Percentiles rank a stretch among this genome's conserved stretches.
phyloP scores from a whole-genome alignment of 1,140 invertebrate genomes.

The Metaphire vulgaris region DNA sequence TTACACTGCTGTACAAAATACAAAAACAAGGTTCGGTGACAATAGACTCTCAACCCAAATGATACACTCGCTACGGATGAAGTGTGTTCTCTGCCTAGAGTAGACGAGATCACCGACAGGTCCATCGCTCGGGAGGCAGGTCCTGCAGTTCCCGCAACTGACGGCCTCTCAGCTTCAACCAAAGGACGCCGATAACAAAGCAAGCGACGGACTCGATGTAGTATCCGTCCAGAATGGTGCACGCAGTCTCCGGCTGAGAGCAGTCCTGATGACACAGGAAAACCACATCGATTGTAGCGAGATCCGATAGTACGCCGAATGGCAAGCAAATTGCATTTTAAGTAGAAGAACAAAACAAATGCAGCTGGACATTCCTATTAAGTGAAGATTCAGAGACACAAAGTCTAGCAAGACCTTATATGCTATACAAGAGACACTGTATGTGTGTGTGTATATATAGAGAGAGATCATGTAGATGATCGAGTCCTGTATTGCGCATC shows the following conservation, averaged over 20 bases:
- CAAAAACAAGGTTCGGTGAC: too few relatives aligned
- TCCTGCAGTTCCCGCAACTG: conserved; percentile 38
- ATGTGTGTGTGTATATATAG: too few relatives aligned
- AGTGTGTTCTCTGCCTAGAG: too few relatives aligned
- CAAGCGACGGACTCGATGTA: conserved; percentile 79
- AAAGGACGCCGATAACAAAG: conserved; percentile 71
- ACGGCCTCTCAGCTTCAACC: conserved; percentile 53
- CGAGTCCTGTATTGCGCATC: too few relatives aligned
- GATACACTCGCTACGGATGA: too few relatives aligned
- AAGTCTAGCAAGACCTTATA: background rate
- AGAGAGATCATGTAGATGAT: too few relatives aligned
- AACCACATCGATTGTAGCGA: too few relatives aligned
- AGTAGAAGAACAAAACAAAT: background rate
- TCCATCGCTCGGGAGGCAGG: conserved; percentile 8
- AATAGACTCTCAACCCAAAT: too few relatives aligned
- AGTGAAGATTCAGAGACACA: background rate
- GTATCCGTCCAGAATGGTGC: conserved; percentile 70
- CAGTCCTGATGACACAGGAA: background rate
- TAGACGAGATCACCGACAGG: too few relatives aligned
- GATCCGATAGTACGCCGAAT: background rate
- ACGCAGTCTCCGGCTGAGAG: too few relatives aligned
- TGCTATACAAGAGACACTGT: too few relatives aligned
- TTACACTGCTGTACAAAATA: too few relatives aligned
- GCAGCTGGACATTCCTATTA: background rate
- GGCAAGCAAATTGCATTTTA: background rate